Conservation (phyloP, 2,113 vertebrate genomes). For the Pica pica region DNA sequence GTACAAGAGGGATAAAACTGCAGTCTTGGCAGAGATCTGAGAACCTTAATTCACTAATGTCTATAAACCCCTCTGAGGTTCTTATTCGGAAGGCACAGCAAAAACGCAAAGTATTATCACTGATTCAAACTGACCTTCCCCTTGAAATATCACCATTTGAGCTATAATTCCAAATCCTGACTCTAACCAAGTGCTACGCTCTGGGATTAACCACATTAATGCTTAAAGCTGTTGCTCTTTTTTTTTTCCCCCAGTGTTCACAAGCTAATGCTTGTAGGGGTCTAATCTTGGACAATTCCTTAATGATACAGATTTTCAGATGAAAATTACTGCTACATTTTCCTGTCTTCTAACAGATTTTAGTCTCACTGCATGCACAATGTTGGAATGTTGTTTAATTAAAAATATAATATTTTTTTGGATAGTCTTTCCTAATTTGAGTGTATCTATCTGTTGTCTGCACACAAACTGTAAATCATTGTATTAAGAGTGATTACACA, state of each 20-base stretch:
- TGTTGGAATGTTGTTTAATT: constrained; percentile 31
- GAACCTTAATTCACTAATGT: constrained; percentile 60
- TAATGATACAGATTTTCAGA: constrained; percentile 64
- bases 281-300: constrained; percentile 70
- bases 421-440: neutral
- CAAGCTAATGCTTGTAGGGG: constrained; percentile 57
- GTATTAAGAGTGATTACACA: constrained; percentile 59
- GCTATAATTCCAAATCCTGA: constrained; percentile 70
- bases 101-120: constrained; percentile 58
- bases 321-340: constrained; percentile 52
- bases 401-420: neutral
- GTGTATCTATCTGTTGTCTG: constrained; percentile 21
- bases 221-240: constrained; percentile 70
- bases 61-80: constrained; percentile 52
- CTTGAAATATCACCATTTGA: constrained; percentile 71
- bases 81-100: constrained; percentile 32
- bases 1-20: constrained; percentile 9
- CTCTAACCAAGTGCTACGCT: constrained; percentile 65
- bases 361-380: neutral
- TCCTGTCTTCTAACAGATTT: constrained; percentile 17
- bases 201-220: constrained; percentile 71
- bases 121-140: constrained; percentile 70
- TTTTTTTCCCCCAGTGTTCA: constrained; percentile 18
- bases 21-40: constrained; percentile 44
- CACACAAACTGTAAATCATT: constrained; percentile 50